These are phyloP conservation scores for Archivesica marissinica DNA, from an alignment of 1,140 invertebrate species.

Conservation along the genomic window DNA sequence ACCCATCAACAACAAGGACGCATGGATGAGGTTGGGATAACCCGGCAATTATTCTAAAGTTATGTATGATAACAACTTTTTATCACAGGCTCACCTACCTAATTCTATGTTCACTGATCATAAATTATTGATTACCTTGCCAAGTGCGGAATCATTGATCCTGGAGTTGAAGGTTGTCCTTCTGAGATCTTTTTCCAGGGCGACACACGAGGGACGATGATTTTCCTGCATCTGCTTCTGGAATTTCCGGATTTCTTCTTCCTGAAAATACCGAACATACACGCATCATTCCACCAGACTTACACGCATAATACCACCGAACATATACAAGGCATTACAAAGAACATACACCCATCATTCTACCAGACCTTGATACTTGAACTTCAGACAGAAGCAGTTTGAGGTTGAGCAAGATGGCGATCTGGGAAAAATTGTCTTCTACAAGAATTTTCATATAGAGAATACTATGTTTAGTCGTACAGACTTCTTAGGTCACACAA, in stretches of 20 bases:
- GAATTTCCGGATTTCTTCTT: constrained; percentile 77
- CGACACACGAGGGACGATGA: constrained; percentile 84
- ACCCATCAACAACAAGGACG: no score
- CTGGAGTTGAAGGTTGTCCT: constrained; percentile 69
- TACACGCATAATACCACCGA: neutral
- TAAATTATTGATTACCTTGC: no score
- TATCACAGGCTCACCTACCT: no score
- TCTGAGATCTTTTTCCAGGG: constrained; percentile 83
- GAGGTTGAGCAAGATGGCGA: neutral
- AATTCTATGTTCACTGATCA: no score
- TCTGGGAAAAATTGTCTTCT: neutral
- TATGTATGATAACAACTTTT: no score
- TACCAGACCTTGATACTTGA: neutral
- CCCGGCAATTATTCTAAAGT: no score
- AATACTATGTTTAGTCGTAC: no score
- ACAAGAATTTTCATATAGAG: no score
- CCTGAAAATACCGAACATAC: constrained; percentile 72
- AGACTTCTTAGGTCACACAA: no score
- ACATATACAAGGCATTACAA: neutral
- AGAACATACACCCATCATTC: neutral
- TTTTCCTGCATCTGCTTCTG: constrained; percentile 70
- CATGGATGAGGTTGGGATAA: no score
- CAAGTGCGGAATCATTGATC: constrained; percentile 83
- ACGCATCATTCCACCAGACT: neutral
- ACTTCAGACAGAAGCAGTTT: neutral